Conservation (phyloP, 2,888 invertebrate species). For the Onthophagus sagittarius region DNA sequence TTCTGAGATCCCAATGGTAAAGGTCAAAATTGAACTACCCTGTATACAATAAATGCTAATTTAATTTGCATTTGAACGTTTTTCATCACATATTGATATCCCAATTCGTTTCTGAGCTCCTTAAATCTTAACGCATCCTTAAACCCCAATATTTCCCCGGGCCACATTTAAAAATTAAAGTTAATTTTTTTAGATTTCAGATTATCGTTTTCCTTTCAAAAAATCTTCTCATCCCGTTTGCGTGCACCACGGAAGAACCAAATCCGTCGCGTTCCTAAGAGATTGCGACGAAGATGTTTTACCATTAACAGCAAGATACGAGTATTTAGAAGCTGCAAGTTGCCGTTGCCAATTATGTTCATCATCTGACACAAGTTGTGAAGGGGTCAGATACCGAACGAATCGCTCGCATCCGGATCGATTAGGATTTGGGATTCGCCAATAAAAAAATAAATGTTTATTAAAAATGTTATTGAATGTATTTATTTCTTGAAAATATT, state of each 20-base stretch:
- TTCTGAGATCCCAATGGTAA: too few species aligned
- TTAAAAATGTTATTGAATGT: not conserved
- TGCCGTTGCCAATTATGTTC: slow-evolving; percentile 73
- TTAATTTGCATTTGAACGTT: too few species aligned
- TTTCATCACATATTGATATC: too few species aligned
- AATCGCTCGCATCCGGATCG: slow-evolving; percentile 45
- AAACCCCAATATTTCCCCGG: too few species aligned
- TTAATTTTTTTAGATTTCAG: slow-evolving; percentile 61
- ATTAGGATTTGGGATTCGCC: slow-evolving; percentile 36
- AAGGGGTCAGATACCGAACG: slow-evolving; percentile 56
- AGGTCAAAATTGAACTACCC: too few species aligned
- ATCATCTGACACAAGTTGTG: slow-evolving; percentile 67
- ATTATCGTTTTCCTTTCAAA: slow-evolving; percentile 87
- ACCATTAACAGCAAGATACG: slow-evolving; percentile 66
- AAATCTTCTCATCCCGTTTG: slow-evolving; percentile 83
- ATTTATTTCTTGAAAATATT: not conserved
- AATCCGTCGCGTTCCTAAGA: slow-evolving; percentile 61
- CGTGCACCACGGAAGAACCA: slow-evolving; percentile 67
- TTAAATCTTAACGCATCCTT: too few species aligned
- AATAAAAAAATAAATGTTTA: not conserved
- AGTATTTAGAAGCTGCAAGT: slow-evolving; percentile 72
- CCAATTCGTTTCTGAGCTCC: too few species aligned
- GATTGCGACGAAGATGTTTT: slow-evolving; percentile 73
- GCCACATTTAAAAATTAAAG: too few species aligned
- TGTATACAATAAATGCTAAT: too few species aligned